phyloP scores from a whole-genome alignment of 1,140 invertebrate species.

The Heliothis virescens region DNA sequence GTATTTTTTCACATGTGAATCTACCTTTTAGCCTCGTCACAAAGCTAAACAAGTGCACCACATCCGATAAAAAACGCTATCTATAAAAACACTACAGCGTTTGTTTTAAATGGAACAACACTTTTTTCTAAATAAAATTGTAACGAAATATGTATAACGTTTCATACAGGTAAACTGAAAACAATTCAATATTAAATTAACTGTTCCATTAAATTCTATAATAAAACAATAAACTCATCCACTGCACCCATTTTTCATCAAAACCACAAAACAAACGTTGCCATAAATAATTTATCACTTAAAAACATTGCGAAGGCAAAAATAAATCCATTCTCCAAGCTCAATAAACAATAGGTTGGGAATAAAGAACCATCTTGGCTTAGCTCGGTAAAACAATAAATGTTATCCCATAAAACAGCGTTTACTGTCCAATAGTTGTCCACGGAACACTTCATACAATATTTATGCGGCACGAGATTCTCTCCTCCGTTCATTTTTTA shows the following conservation, averaged over 20 bases:
- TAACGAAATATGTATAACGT: background rate
- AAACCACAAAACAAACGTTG: slow-evolving; percentile 10
- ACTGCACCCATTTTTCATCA: slow-evolving; percentile 19
- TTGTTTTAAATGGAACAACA: too few species aligned
- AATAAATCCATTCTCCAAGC: slow-evolving; percentile 39
- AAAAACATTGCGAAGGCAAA: slow-evolving; percentile 26
- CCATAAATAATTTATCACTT: slow-evolving; percentile 39
- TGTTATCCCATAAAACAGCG: slow-evolving; percentile 78
- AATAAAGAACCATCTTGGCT: slow-evolving; percentile 70
- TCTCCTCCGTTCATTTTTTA: slow-evolving; percentile 62
- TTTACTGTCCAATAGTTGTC: slow-evolving; percentile 75
- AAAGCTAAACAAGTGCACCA: background rate
- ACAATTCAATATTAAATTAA: too few species aligned
- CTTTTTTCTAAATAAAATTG: background rate
- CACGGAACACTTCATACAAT: slow-evolving; percentile 77
- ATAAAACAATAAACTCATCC: slow-evolving; percentile 7
- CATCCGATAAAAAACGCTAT: too few species aligned
- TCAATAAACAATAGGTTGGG: slow-evolving; percentile 69
- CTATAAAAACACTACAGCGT: too few species aligned
- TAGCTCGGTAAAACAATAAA: slow-evolving; percentile 79
- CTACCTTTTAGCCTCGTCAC: background rate
- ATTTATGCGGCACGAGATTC: slow-evolving; percentile 68
- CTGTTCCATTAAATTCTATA: background rate
- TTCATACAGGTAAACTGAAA: background rate
- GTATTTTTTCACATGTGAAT: background rate